Conservation (phyloP, 2,888 invertebrate genomes). For the Pecten maximus region DNA sequence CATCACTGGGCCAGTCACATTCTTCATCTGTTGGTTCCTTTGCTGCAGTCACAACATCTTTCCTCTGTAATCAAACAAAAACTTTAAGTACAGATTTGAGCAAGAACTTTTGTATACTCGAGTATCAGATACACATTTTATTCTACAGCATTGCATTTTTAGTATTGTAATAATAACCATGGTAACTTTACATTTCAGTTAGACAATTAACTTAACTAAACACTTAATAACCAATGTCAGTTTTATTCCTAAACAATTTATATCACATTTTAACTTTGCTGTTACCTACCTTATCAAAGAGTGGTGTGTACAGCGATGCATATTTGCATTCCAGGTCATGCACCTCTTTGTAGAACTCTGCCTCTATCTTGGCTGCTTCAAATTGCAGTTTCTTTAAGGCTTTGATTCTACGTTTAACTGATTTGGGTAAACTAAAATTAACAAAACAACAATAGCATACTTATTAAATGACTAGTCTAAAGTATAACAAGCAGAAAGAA, state of each 20-base stretch:
- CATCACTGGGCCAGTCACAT: slow-evolving; percentile 93
- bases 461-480: background rate
- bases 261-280: background rate
- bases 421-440: slow-evolving; percentile 86
- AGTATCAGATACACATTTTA: no score
- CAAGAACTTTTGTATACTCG: no score
- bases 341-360: slow-evolving; percentile 96
- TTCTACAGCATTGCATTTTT: no score
- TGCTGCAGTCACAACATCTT: slow-evolving; percentile 85
- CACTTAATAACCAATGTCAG: no score
- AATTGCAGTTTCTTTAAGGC: slow-evolving; percentile 93
- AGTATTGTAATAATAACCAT: no score
- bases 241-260: no score
- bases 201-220: no score
- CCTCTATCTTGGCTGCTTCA: slow-evolving; percentile 92
- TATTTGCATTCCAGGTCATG: slow-evolving; percentile 96
- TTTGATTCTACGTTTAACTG: slow-evolving; percentile 91
- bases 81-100: background rate
- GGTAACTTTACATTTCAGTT: no score
- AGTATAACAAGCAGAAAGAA: no score
- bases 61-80: slow-evolving; percentile 79
- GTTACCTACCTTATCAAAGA: slow-evolving; percentile 89
- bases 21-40: slow-evolving; percentile 96
- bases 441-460: background rate
- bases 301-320: slow-evolving; percentile 89